Conservation (phyloP, 2,888 invertebrate genomes). For the Eurytoma californica region DNA sequence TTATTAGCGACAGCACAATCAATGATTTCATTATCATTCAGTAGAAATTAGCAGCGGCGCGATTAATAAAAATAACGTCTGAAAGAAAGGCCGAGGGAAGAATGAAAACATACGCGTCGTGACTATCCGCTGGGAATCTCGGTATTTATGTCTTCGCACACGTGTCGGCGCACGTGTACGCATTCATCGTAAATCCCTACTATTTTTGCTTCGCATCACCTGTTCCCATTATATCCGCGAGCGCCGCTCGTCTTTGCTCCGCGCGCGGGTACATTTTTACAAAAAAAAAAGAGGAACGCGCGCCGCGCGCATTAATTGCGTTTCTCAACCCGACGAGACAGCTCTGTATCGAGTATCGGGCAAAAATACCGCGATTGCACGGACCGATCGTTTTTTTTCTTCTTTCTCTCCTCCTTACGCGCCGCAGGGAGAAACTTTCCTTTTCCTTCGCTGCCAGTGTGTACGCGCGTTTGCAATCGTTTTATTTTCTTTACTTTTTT, state of each 20-base stretch:
- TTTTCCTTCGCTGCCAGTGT: neutral
- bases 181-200: neutral
- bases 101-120: neutral
- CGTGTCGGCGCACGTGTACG: neutral
- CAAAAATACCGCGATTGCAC: constrained; percentile 26
- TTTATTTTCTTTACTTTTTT: neutral
- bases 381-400: neutral
- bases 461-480: neutral
- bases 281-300: too few species aligned
- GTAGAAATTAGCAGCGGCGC: neutral
- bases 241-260: too few species aligned
- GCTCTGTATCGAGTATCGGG: neutral
- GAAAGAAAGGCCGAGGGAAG: neutral
- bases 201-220: too few species aligned
- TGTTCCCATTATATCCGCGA: too few species aligned
- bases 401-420: neutral
- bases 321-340: neutral
- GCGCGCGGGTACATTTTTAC: too few species aligned
- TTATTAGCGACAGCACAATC: too few species aligned
- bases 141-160: neutral
- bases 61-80: constrained; percentile 14
- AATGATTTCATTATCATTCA: too few species aligned
- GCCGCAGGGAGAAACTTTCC: constrained; percentile 5
- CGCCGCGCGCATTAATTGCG: constrained; percentile 25
- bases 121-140: neutral